Conservation (phyloP, 1,140 invertebrate genomes). For the Aculops lycopersici region DNA sequence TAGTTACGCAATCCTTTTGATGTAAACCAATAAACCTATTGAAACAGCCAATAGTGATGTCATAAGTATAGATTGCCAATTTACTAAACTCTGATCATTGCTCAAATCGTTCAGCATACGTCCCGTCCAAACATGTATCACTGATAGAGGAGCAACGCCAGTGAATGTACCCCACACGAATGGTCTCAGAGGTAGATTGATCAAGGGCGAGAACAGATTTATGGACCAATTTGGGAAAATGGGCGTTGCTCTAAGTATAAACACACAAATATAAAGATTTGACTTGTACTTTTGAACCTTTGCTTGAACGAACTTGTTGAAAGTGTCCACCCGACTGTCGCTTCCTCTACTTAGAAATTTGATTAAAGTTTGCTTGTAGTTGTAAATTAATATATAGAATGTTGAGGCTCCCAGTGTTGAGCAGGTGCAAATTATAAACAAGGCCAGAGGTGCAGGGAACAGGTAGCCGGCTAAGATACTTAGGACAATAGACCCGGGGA, state of each 20-base stretch:
- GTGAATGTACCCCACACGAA: conserved; percentile 72
- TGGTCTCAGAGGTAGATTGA: conserved; percentile 62
- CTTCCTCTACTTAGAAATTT: conserved; percentile 7
- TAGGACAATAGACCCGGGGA: conserved; percentile 89
- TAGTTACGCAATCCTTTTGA: too few species aligned
- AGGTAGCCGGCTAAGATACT: conserved; percentile 89
- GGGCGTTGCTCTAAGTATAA: conserved; percentile 86
- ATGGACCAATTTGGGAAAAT: conserved; percentile 99
- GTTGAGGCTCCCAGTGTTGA: conserved; percentile 77
- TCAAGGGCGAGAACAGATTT: conserved; percentile 77
- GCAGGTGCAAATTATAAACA: conserved; percentile 65
- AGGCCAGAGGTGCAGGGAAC: conserved; percentile 62
- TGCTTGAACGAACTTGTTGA: background rate
- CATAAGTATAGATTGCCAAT: too few species aligned
- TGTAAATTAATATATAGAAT: conserved; percentile 67
- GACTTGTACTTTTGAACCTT: conserved; percentile 45
- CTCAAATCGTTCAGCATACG: background rate
- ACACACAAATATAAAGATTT: conserved; percentile 74
- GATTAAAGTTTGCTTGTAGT: conserved; percentile 51
- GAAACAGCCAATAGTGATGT: too few species aligned
- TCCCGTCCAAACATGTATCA: background rate
- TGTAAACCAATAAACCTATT: too few species aligned
- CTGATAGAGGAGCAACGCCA: conserved; percentile 12
- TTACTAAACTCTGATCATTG: background rate
- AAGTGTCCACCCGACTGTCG: background rate